Evolutionary conservation across 2,797 vertebrate species (phyloP).

Genomic region (Takifugu rubripes): DNA sequence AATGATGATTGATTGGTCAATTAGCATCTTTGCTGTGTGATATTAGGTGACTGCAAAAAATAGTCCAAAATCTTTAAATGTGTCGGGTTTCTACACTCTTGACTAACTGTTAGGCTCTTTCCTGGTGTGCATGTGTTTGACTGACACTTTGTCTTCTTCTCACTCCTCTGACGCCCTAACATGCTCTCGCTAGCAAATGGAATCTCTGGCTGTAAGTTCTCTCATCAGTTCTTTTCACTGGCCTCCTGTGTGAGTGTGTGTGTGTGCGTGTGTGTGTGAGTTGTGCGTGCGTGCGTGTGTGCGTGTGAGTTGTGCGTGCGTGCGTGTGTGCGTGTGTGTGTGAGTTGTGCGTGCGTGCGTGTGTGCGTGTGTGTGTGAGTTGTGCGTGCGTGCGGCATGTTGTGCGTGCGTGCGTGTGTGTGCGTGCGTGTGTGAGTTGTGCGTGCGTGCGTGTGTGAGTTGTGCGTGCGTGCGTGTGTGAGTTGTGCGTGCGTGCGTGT

Average conservation of each 20-base stretch:
- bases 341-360: too few relatives aligned
- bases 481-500: too few relatives aligned
- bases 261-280: not conserved
- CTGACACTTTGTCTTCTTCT: conserved; percentile 89
- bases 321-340: too few relatives aligned
- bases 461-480: too few relatives aligned
- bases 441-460: too few relatives aligned
- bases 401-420: too few relatives aligned
- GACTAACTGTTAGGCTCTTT: conserved; percentile 38
- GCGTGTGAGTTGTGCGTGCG: too few relatives aligned
- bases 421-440: too few relatives aligned
- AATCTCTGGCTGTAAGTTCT: conserved; percentile 99
- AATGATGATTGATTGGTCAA: conserved; percentile 20
- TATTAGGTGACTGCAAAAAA: conserved; percentile 5
- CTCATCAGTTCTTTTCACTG: conserved; percentile 57
- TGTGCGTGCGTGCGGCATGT: too few relatives aligned
- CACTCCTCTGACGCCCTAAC: conserved; percentile 85
- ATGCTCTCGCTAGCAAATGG: conserved; percentile 99
- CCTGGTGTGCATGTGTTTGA: conserved; percentile 79
- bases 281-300: too few relatives aligned
- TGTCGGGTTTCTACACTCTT: conserved; percentile 14
- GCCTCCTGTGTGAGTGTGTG: conserved; percentile 9
- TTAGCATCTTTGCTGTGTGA: conserved; percentile 37
- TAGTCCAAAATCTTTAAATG: conserved; percentile 2
- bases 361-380: too few relatives aligned